These are phyloP conservation scores for Chiloscyllium plagiosum DNA, from an alignment of 2,113 vertebrate species.

Conservation along the genomic window DNA sequence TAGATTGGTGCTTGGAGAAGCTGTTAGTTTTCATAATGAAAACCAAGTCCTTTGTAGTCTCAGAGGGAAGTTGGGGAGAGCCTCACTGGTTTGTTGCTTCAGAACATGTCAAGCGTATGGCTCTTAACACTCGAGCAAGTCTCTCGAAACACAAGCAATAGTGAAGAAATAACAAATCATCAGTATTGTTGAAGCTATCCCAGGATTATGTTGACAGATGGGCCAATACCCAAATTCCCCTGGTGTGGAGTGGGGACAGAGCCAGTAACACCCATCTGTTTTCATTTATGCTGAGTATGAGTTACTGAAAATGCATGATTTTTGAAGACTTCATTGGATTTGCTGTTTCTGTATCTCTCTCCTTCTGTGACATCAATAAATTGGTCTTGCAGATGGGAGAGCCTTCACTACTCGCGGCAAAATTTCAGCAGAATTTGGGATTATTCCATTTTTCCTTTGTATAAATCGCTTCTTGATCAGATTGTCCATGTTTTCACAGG, in stretches of 20 bases:
- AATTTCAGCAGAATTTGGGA: not conserved
- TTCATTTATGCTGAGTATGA: not conserved
- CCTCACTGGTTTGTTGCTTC: not conserved
- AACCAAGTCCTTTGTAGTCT: not conserved
- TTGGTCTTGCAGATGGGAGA: not conserved
- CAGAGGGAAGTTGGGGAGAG: not conserved
- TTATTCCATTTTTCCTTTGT: not conserved
- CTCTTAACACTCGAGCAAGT: not conserved
- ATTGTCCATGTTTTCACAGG: not conserved
- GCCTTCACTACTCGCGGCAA: not conserved
- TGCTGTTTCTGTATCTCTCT: not conserved
- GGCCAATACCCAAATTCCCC: slow-evolving; percentile 21
- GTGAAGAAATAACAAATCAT: slow-evolving; percentile 19
- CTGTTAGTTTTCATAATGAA: not conserved
- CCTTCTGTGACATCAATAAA: not conserved
- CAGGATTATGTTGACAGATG: not conserved
- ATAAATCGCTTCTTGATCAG: not conserved
- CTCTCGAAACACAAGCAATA: not conserved
- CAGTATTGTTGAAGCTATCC: slow-evolving; percentile 12
- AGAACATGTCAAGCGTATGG: not conserved
- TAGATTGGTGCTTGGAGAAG: not conserved
- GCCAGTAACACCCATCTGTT: slow-evolving; percentile 31
- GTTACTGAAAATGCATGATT: slow-evolving; percentile 14
- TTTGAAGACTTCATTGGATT: not conserved
- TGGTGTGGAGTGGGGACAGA: not conserved